A percentile compares a stretch with the other conserved stretches of the same genome.
phyloP scores from a whole-genome alignment of 2,888 invertebrate species.

The Pachydiplax longipennis region DNA sequence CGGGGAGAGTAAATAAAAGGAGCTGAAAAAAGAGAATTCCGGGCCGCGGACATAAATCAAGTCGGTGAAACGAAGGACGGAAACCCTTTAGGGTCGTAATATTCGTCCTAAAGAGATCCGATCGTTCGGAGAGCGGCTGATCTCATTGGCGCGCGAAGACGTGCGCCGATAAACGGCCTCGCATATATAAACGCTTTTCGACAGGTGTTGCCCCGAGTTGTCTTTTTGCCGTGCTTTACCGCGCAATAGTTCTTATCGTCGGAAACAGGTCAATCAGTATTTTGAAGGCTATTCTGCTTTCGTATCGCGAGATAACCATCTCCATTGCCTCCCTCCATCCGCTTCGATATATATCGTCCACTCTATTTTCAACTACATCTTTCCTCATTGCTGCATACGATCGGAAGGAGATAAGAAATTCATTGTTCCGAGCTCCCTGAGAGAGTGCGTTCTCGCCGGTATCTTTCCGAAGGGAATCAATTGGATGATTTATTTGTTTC shows the following conservation, averaged over 20 bases:
- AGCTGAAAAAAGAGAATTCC: not conserved
- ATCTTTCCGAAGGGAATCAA: not conserved
- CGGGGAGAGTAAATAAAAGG: not conserved
- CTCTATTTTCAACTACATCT: not conserved
- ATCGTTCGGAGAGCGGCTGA: not conserved
- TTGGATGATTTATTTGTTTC: not conserved
- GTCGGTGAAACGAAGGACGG: not conserved
- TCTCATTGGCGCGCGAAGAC: not conserved
- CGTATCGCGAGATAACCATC: not conserved
- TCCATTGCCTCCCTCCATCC: not conserved
- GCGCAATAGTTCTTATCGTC: constrained; percentile 10
- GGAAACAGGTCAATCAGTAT: constrained; percentile 38
- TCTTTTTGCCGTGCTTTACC: constrained; percentile 9
- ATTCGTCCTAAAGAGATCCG: not conserved
- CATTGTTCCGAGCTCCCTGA: not conserved
- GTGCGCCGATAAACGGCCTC: constrained; percentile 1
- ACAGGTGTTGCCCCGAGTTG: constrained; percentile 20
- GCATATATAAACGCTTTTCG: not conserved
- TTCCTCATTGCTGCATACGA: not conserved
- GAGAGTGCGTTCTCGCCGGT: not conserved
- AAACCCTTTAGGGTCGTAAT: not conserved
- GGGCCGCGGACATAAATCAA: not conserved
- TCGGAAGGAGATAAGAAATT: not conserved
- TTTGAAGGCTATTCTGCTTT: constrained; percentile 30
- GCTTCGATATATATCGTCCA: not conserved